A percentile compares a stretch with the other conserved stretches of the same genome.
Conservation (phyloP, 2,888 invertebrate species). For the Acanthococcus lagerstroemiae region DNA sequence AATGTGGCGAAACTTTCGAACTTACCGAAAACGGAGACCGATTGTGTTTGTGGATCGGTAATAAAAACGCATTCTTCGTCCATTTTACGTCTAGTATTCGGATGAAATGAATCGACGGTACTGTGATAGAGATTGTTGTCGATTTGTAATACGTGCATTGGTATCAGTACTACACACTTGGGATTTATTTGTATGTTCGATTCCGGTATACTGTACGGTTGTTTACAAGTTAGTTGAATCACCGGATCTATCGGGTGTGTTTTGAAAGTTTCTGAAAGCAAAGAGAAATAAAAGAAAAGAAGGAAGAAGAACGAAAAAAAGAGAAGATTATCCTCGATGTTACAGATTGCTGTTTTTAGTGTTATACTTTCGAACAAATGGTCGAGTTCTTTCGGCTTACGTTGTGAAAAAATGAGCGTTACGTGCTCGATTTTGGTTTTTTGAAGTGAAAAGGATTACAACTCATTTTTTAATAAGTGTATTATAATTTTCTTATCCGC, state of each 20-base stretch:
- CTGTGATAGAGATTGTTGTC: not conserved
- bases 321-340: constrained; percentile 1
- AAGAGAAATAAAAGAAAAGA: too few species aligned
- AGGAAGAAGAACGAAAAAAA: not conserved
- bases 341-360: constrained; percentile 3
- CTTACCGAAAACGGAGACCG: constrained; percentile 16
- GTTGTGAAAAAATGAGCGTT: too few species aligned
- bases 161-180: constrained; percentile 3
- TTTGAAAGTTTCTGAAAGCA: constrained; percentile 12
- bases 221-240: constrained; percentile 2
- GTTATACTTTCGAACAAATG: too few species aligned
- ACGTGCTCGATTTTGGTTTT: too few species aligned
- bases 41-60: constrained; percentile 7
- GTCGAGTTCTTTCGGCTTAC: too few species aligned
- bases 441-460: too few species aligned
- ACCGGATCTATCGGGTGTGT: constrained; percentile 8
- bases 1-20: too few species aligned
- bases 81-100: not conserved
- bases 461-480: too few species aligned
- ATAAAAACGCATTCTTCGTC: not conserved
- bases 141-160: constrained; percentile 1
- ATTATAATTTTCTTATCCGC: too few species aligned
- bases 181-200: constrained; percentile 8
- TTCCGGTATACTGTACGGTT: not conserved
- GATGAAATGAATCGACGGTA: not conserved